These are phyloP conservation scores for Trichonephila clavata DNA, from an alignment of 1,140 invertebrate species.

Conservation along the genomic window DNA sequence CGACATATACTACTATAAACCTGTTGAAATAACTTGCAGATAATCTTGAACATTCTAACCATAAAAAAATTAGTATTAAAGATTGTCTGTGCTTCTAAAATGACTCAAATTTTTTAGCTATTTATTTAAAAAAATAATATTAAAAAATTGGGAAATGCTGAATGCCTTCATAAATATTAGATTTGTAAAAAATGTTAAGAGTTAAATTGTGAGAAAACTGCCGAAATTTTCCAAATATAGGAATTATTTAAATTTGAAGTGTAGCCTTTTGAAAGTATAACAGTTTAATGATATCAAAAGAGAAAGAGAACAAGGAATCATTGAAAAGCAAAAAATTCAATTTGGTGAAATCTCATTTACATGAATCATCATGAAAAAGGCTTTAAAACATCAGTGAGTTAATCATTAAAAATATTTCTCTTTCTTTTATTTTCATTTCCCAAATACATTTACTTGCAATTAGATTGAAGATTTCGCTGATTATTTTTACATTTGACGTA, in stretches of 20 bases:
- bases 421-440: not conserved
- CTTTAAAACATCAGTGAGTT: not conserved
- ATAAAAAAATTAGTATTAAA: no score
- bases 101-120: no score
- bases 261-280: not conserved
- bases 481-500: not conserved
- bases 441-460: not conserved
- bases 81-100: no score
- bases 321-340: not conserved
- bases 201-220: no score
- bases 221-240: not conserved
- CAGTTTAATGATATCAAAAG: not conserved
- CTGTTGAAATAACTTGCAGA: no score
- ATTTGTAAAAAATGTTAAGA: no score
- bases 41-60: no score
- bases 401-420: not conserved
- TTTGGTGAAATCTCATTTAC: not conserved
- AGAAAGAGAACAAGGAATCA: not conserved
- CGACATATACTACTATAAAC: no score
- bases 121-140: no score
- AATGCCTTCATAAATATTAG: no score
- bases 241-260: not conserved
- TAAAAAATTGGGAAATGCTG: no score
- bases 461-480: not conserved
- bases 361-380: not conserved